Evolutionary conservation across 2,797 vertebrate genomes (phyloP).

Genomic region (Tragopan temminckii): DNA sequence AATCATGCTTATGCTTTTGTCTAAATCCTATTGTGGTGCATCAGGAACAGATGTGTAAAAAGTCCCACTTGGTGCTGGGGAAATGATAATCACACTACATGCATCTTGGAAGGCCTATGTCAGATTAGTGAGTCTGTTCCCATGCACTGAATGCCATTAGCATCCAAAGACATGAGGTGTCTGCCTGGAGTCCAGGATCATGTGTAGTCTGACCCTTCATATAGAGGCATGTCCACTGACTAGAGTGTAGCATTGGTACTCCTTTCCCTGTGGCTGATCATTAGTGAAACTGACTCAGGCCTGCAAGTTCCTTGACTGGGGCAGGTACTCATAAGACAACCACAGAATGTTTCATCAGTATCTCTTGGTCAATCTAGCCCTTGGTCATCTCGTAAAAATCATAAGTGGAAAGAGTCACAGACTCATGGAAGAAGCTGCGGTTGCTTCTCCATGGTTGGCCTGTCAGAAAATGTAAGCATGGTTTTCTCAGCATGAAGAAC

Average conservation of each 20-base stretch:
- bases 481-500: background rate
- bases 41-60: background rate
- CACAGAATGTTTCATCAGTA: background rate
- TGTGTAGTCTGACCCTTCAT: background rate
- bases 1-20: background rate
- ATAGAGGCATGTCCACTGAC: background rate
- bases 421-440: background rate
- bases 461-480: background rate
- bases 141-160: background rate
- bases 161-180: background rate
- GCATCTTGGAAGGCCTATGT: background rate
- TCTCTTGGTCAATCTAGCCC: accelerated
- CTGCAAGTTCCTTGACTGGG: background rate
- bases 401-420: background rate
- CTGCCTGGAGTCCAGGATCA: background rate
- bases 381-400: accelerated
- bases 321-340: background rate
- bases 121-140: background rate
- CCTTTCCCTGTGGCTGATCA: background rate
- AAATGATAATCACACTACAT: accelerated
- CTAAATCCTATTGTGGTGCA: background rate
- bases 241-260: accelerated
- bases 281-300: background rate
- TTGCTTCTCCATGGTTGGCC: background rate
- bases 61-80: background rate